These are phyloP conservation scores for Nannobrachium achirus DNA, from an alignment of 2,113 vertebrate species.

Conservation along the genomic window DNA sequence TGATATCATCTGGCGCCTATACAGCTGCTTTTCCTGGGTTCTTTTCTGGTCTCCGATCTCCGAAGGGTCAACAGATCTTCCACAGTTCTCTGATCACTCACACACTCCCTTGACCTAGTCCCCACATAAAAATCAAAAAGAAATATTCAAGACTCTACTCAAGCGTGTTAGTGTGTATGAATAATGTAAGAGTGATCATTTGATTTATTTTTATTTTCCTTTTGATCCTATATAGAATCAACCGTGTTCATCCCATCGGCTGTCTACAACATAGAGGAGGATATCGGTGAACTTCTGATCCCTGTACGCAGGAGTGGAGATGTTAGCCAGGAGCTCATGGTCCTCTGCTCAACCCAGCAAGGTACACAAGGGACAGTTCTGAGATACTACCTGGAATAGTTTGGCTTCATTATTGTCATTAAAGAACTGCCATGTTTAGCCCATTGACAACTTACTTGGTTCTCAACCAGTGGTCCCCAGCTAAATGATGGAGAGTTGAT, in stretches of 20 bases:
- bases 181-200: neutral
- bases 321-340: slow-evolving; percentile 91
- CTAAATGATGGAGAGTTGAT: no score
- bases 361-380: slow-evolving; percentile 70
- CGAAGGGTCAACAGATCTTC: neutral
- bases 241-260: slow-evolving; percentile 90
- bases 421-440: no score
- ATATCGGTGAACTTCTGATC: slow-evolving; percentile 89
- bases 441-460: no score
- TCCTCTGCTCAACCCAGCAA: slow-evolving; percentile 93
- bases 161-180: no score
- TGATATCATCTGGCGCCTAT: slow-evolving; percentile 19
- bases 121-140: neutral
- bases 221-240: slow-evolving; percentile 80
- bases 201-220: slow-evolving; percentile 22
- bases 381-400: neutral
- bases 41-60: neutral
- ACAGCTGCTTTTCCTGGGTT: neutral
- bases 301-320: slow-evolving; percentile 91
- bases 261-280: slow-evolving; percentile 87
- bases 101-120: neutral
- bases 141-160: neutral
- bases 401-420: neutral
- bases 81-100: neutral
- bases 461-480: no score